Evolutionary conservation across 1,140 invertebrate species (phyloP).

Genomic region (Calliopsis andreniformis): DNA sequence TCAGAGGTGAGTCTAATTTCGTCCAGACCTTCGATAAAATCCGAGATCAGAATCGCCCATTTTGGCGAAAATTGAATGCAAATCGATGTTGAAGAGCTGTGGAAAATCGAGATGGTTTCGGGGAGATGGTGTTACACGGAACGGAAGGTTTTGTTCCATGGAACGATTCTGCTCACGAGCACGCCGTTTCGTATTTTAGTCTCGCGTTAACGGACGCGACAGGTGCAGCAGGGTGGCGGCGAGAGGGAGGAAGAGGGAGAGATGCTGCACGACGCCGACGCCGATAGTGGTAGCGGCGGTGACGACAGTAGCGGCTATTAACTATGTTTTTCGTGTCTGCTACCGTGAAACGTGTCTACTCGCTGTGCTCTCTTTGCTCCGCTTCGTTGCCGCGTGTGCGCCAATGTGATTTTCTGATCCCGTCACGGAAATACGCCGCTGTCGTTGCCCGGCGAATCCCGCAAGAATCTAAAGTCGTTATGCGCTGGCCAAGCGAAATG

Average conservation of each 20-base stretch:
- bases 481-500: not conserved
- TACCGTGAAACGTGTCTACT: conserved; percentile 56
- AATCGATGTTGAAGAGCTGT: not conserved
- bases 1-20: too few species aligned
- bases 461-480: conserved; percentile 42
- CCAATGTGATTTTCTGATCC: conserved; percentile 43
- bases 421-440: conserved; percentile 47
- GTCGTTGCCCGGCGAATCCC: conserved; percentile 43
- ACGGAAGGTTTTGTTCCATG: conserved; percentile 47
- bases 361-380: not conserved
- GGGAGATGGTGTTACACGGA: not conserved
- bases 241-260: not conserved
- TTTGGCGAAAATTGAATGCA: not conserved
- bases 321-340: conserved; percentile 75
- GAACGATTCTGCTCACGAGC: conserved; percentile 42
- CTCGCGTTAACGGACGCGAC: conserved; percentile 70
- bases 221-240: conserved; percentile 54
- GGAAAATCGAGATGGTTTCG: conserved; percentile 16
- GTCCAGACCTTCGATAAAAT: too few species aligned
- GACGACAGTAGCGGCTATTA: conserved; percentile 68
- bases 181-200: conserved; percentile 74
- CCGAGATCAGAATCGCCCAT: not conserved
- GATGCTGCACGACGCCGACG: conserved; percentile 39
- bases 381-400: not conserved
- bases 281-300: conserved; percentile 40